Base-by-base conservation (phyloP, 2,797 vertebrate genomes). In the Octomys mimax region DNA sequence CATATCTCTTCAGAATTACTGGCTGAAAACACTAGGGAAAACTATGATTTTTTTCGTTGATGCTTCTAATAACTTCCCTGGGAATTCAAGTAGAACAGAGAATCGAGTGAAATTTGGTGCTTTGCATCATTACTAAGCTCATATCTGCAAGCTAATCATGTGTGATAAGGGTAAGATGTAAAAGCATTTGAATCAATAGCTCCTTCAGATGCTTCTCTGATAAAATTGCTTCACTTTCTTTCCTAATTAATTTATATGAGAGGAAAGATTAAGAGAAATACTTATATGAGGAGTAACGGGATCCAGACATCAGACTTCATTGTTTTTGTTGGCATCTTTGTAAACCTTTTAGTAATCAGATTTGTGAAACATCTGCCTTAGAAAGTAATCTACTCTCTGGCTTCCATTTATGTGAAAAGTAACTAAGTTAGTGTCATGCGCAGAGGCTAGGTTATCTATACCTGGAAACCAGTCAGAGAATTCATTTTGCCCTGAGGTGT, bases 391-490 rank as follows among this genome's bases (percentile, higher is more conserved):
- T 64, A 70, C 24, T 89, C 68, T 93, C 84, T 96, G 81, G 24
- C 26, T 95, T 96, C 93, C 52, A 89, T 91, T 96, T 94, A 96
- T 46, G 94, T 95, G 88, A 94, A 85, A 96, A 83, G 36, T 42
- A 94, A 95, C 88, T 97, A 82, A 78, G 59, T 95, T 64, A 86
- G n/a, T n/a, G 33, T 92, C 71, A 94, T 62, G 75, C 85, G 13
- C 46, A 89, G 24, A 94, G 86, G 71, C 86, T 89, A 86, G 59
- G 70, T 88, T 89, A 93, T 82, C 92, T 87, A 49, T 95, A 87
- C 96, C 87, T 96, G 86, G 92, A 97, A 96, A 94, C 92, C 95
- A 96, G 92, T 96, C 81, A 93, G 42, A 96, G 94, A 89, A 92
- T 92, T 96, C 26, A 80, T 96, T 83, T 92, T 78, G 5, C 46